Evolutionary conservation across 2,888 invertebrate genomes (phyloP).

Genomic region (Cataglyphis rosenhaueri): DNA sequence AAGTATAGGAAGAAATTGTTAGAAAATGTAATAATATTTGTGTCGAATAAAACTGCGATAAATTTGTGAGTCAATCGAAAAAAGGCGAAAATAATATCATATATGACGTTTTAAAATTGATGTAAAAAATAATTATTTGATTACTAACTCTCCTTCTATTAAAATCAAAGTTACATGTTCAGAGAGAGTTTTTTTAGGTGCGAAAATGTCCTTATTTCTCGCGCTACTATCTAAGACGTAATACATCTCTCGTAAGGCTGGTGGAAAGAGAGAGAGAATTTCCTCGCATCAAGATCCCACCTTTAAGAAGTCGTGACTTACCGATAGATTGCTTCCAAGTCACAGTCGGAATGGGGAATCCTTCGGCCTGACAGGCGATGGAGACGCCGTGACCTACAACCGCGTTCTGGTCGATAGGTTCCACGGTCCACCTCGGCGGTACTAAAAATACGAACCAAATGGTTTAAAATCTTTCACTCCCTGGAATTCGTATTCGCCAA

Average conservation of each 20-base stretch:
- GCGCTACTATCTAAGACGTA: conserved; percentile 22
- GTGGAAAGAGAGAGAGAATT: neutral
- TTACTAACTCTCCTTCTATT: neutral
- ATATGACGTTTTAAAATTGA: neutral
- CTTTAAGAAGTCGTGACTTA: conserved; percentile 77
- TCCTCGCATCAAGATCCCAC: conserved; percentile 25
- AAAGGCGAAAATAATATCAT: neutral
- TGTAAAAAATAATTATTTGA: no score
- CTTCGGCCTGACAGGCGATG: conserved; percentile 91
- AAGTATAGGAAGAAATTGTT: conserved; percentile 36
- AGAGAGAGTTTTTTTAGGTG: conserved; percentile 21
- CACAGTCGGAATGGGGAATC: conserved; percentile 90
- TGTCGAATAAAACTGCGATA: neutral
- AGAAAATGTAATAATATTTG: conserved; percentile 48
- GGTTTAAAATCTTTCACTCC: conserved; percentile 69
- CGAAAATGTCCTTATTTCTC: conserved; percentile 38
- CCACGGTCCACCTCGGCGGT: conserved; percentile 91
- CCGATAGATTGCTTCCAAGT: conserved; percentile 87
- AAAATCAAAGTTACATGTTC: neutral
- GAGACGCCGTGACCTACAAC: conserved; percentile 90
- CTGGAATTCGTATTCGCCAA: conserved; percentile 30
- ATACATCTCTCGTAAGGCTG: conserved; percentile 34
- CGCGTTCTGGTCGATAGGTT: conserved; percentile 91
- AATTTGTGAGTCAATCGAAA: neutral
- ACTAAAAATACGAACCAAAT: conserved; percentile 87